These are phyloP conservation scores for Acholoe squamosa DNA, from an alignment of 2,888 invertebrate genomes.

Conservation along the genomic window DNA sequence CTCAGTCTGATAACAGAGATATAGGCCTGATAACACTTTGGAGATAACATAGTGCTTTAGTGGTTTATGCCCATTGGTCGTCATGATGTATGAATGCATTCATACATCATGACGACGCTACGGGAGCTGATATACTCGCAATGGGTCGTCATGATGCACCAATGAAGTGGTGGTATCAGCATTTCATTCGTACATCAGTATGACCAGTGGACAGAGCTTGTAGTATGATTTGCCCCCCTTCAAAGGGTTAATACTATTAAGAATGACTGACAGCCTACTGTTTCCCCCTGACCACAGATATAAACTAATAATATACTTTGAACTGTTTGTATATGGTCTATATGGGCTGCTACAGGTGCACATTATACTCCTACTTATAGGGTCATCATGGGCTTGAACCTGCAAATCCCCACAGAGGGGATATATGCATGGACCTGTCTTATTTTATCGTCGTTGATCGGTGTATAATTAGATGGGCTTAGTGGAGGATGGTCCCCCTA, in stretches of 20 bases:
- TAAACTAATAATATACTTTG: conserved; percentile 24
- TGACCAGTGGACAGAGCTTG: background rate
- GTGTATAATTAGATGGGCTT: no score
- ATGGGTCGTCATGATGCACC: no score
- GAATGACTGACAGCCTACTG: background rate
- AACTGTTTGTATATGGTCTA: conserved; percentile 14
- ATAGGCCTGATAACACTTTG: background rate
- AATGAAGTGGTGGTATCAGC: no score
- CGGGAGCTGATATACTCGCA: no score
- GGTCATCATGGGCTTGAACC: background rate
- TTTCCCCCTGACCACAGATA: background rate
- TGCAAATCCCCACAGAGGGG: background rate
- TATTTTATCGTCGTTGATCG: no score
- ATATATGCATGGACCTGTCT: conserved; percentile 7
- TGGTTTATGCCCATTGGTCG: no score
- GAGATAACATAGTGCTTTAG: no score
- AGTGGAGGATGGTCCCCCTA: no score
- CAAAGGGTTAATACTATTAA: no score
- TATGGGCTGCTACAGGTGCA: background rate
- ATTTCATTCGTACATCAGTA: background rate
- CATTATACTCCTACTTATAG: background rate
- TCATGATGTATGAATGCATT: no score
- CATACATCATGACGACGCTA: no score
- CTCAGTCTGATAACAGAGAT: background rate
- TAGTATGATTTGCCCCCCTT: no score